These are phyloP conservation scores for Microctenopoma lineatum DNA, from an alignment of 2,797 vertebrate genomes.

Conservation along the genomic window DNA sequence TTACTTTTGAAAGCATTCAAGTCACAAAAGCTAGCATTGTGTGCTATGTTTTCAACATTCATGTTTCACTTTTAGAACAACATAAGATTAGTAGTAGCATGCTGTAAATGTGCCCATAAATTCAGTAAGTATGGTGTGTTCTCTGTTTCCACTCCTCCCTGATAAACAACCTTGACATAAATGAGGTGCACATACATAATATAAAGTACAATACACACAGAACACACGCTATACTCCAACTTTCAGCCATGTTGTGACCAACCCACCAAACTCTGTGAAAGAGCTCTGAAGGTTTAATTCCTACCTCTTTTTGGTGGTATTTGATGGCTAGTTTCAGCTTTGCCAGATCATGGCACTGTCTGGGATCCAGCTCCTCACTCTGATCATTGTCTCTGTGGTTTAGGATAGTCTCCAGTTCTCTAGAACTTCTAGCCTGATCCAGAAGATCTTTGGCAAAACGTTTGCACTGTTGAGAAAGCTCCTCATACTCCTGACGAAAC, in stretches of 20 bases:
- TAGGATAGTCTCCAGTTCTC: conserved; percentile 96
- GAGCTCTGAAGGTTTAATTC: not conserved
- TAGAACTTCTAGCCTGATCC: conserved; percentile 94
- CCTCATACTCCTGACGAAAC: conserved; percentile 97
- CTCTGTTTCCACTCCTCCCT: too few species aligned
- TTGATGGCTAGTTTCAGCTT: conserved; percentile 99
- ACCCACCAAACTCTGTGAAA: not conserved
- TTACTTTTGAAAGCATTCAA: too few species aligned
- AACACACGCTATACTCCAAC: not conserved
- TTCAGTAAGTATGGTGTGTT: too few species aligned
- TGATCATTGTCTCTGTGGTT: conserved; percentile 94
- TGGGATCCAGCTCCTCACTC: conserved; percentile 93
- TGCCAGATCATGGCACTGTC: conserved; percentile 94
- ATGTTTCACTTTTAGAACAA: too few species aligned
- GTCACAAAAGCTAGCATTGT: too few species aligned
- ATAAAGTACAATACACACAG: not conserved
- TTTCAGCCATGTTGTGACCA: not conserved
- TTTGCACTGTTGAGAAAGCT: conserved; percentile 97
- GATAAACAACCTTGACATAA: not conserved
- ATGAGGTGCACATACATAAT: not conserved
- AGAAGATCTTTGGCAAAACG: conserved; percentile 97
- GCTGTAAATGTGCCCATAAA: too few species aligned
- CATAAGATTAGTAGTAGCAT: too few species aligned
- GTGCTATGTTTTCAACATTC: too few species aligned
- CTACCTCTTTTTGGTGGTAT: conserved; percentile 90